Conservation (phyloP, 2,797 vertebrate species). For the Chromis chromis region DNA sequence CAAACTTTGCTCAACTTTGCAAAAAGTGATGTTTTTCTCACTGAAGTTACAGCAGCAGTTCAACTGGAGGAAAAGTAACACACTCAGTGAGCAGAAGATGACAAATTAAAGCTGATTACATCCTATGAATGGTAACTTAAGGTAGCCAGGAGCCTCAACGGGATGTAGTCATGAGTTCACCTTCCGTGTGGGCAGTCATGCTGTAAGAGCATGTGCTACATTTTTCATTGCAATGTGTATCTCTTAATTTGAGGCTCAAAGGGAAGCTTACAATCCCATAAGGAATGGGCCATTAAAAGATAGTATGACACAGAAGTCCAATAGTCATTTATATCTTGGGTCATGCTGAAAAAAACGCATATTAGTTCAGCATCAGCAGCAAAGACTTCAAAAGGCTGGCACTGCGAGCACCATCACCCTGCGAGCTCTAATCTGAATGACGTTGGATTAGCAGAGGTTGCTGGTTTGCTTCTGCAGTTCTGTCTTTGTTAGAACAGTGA, state of each 20-base stretch:
- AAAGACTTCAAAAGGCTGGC: constrained; percentile 1
- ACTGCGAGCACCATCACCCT: neutral
- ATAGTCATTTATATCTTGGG: constrained; percentile 17
- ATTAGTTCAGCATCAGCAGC: neutral
- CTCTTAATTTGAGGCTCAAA: constrained; percentile 36
- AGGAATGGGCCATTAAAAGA: constrained; percentile 28
- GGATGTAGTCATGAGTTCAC: constrained; percentile 47
- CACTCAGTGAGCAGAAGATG: constrained; percentile 39
- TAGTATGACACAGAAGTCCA: constrained; percentile 19
- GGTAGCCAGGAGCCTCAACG: neutral
- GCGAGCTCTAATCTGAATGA: constrained; percentile 28
- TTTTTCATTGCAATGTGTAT: constrained; percentile 29
- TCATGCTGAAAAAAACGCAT: neutral
- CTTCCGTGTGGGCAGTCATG: constrained; percentile 35
- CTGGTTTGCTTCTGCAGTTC: constrained; percentile 39
- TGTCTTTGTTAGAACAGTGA: constrained; percentile 29
- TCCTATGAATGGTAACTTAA: constrained; percentile 36
- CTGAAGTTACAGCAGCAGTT: constrained; percentile 22
- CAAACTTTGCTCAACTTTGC: constrained; percentile 30
- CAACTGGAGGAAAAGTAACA: constrained; percentile 24
- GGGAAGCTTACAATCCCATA: constrained; percentile 1
- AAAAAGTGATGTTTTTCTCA: constrained; percentile 22
- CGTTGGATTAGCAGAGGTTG: constrained; percentile 27
- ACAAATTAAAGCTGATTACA: constrained; percentile 58
- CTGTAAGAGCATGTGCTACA: constrained; percentile 19